Percentiles rank a stretch among this genome's conserved stretches.
Evolutionary conservation across 1,140 invertebrate species (phyloP).

Genomic region (Lerema accius): DNA sequence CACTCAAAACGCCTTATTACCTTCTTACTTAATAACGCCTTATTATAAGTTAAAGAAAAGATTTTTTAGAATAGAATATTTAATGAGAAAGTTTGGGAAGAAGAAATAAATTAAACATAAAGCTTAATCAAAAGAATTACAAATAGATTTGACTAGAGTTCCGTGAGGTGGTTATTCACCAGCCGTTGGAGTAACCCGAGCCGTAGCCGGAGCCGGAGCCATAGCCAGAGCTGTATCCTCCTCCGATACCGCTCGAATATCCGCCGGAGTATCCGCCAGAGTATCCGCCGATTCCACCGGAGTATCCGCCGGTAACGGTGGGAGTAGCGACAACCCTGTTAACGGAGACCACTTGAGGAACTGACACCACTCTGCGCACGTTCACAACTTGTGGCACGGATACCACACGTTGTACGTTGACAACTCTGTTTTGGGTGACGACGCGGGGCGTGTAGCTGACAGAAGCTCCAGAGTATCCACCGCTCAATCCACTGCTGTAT

Average conservation of each 20-base stretch:
- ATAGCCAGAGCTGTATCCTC: slow-evolving; percentile 20
- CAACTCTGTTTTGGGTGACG: slow-evolving; percentile 48
- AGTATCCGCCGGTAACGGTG: slow-evolving; percentile 36
- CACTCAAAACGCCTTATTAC: too few species aligned
- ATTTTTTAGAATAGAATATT: slow-evolving; percentile 4
- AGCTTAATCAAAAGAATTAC: not conserved
- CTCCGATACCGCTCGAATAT: slow-evolving; percentile 25
- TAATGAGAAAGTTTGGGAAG: too few species aligned
- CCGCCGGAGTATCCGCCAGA: slow-evolving; percentile 23
- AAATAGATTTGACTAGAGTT: slow-evolving; percentile 16
- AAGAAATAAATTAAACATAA: slow-evolving; percentile 6
- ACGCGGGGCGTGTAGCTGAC: slow-evolving; percentile 35
- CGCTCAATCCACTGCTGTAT: slow-evolving; percentile 2
- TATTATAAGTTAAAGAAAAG: too few species aligned
- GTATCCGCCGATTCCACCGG: slow-evolving; percentile 33
- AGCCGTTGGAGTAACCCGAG: too few species aligned
- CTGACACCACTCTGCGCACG: slow-evolving; percentile 40
- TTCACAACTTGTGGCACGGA: slow-evolving; percentile 48
- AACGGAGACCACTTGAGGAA: slow-evolving; percentile 57
- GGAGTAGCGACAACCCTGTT: slow-evolving; percentile 55
- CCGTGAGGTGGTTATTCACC: slow-evolving; percentile 28
- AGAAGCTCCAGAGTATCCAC: slow-evolving; percentile 16
- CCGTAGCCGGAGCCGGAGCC: slow-evolving; percentile 28
- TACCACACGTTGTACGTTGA: slow-evolving; percentile 47
- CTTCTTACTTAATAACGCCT: too few species aligned